Base-by-base conservation (phyloP, 2,888 invertebrate species). In the Cremastobaeus sp. region DNA sequence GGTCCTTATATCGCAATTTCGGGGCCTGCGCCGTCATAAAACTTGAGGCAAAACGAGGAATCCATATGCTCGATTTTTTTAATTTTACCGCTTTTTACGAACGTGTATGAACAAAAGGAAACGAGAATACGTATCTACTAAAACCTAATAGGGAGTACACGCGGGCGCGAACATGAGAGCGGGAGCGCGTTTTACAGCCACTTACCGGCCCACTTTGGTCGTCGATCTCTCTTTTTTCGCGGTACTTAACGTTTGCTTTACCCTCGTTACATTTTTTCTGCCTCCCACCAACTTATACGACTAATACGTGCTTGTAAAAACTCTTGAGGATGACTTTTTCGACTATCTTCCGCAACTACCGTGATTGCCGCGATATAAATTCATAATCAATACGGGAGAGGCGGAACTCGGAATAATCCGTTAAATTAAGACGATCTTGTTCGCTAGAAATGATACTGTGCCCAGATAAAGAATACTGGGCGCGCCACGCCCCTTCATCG, bases 191-290 rank as follows among this genome's bases (percentile, higher is more conserved):
- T 82, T 79, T 78, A 78, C 72, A 77, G 69, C 74, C 78, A 72
- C 77, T 78, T 69, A 77, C 76, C 70, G 72, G 54, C 69, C 76
- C 76, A 76, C 76, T 79, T 77, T 74, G 68, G 71, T 66, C 77
- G 77, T 74, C 75, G 69, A 76, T 70, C 60, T 52, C 59, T 60
- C 77, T 54, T 70, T 55, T 72, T 70, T 72, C 48, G 34, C 43
- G 52, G 18, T 52, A 21, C 57, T 64, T 54, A 34, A 50, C 32
- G 55, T 55, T 48, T 50, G 41, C 65, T 69, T 55, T 47, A 50
- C 55, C 69, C 54, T 59, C 59, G 47, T 70, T 62, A 70, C 54
- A 34, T 55, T 75, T 54, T 57, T 25, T 55, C 15, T 11, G 4
- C 15, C n/a, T 15, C 14, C 25, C 21, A 9, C 45, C 45, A 34